Evolutionary conservation across 2,797 vertebrate species (phyloP), one percentile per base, ranked within the genome.

Genomic region (Tokudaia muenninki): DNA sequence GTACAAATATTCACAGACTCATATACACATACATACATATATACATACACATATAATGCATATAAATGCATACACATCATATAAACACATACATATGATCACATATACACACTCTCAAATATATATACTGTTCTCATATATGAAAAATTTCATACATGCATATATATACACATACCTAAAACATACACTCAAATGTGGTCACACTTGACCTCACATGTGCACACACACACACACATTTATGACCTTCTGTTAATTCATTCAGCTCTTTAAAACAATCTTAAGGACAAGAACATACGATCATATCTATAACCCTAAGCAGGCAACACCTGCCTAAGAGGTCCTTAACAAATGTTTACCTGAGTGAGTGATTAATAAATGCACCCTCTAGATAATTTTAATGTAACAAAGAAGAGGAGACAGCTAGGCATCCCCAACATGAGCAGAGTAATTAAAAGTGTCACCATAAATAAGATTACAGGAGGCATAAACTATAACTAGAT

Each of bases 341-440:
- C 17, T 96, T 91, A 87, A 59, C 34, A 22, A 80, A 74, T 90
- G 74, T 72, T 93, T 77, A 41, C 34, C 34, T 91, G 26, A 77
- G 83, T 87, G 29, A 94, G 16, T 72, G 63, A 22, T 89, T 92
- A 90, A 88, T 70, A 79, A 87, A 74, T n/a, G 2, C 29, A 34
- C 47, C 74, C 29, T 89, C 74, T 26, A 96, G 29, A 83, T 94
- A 96, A 92, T 59, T 90, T 63, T 67, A 83, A 87, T 34, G n/a
- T 80, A 70, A 89, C 61, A 37, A 94, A 83, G 31, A 92, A 44
- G 31, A 77, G 77, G 22, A 90, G 67, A 59, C n/a, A 74, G 22
- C 14, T 31, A 84, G n/a, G 4, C 24, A 88, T 57, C 13, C 65
- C 17, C 70, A 55, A 95, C 90, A 82, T 55, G 79, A 61, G 41